Evolutionary conservation across 2,797 vertebrate genomes (phyloP), one percentile per base, ranked within the genome.

Genomic region (Muscicapa striata): DNA sequence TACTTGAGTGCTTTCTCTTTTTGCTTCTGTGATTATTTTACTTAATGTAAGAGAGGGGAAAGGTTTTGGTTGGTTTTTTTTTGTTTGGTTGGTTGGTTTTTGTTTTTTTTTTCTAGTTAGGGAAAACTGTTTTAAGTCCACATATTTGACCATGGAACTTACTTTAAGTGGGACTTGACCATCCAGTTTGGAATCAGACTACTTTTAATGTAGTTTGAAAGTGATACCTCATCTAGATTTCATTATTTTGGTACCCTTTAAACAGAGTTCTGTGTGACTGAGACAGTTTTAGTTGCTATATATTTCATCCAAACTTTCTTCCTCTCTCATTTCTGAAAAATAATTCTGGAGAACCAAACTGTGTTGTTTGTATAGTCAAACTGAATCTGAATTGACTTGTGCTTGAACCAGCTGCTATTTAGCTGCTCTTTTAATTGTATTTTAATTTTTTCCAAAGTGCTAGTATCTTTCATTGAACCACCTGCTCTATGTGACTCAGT

Each of bases 401-500:
- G 55, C 36, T 93, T 93, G 86, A 95, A 69, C 54, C 66, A 86
- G 63, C 69, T 95, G 87, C 46, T 75, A 8, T 95, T 92, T 89
- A 81, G 84, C 79, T 87, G 32, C 62, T 79, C 30, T 90, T 92
- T 67, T 54, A 88, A 81, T 80, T 88, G 83, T 55, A 45, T 78
- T 93, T 89, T 75, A 90, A 48, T 84, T 95, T 95, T 90, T 97
- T 96, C 40, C 34, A 8, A 91, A 88, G 55, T 52, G 45, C 82
- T 94, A 43, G 49, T 93, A 30, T 93, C 72, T 90, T 91, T 70
- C 79, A 61, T 59, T 84, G 96, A 97, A 88, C 95, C 96, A 96
- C 97, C 97, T 98, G 97, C 93, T 96, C 94, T 69, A 10, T 75
- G 84, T 89, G 96, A 90, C 96, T 96, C 89, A 69, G 78, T 52